Percentiles rank a stretch among this genome's conserved stretches.
phyloP scores from a whole-genome alignment of 2,113 vertebrate species.

The Cairina moschata region DNA sequence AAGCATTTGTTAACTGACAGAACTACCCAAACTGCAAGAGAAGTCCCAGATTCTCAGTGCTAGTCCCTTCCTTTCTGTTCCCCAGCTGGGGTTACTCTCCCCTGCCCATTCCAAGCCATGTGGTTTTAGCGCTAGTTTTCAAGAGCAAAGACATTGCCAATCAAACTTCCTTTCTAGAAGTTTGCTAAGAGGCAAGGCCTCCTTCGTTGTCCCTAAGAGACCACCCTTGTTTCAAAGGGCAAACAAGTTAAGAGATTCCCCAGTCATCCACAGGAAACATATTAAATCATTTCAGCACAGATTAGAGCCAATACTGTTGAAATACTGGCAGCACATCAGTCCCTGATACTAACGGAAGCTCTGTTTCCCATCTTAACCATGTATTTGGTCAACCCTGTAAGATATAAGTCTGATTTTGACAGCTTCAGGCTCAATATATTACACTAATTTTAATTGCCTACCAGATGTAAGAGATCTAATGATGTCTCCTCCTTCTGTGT shows the following conservation, averaged over 20 bases:
- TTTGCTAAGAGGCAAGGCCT: neutral
- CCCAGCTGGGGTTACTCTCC: rapidly evolving
- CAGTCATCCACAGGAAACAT: neutral
- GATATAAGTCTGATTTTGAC: neutral
- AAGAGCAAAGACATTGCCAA: neutral
- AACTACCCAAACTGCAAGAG: neutral
- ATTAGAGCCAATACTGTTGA: neutral
- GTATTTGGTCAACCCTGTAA: neutral
- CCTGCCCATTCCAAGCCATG: neutral
- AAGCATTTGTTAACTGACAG: neutral
- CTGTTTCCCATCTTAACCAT: neutral
- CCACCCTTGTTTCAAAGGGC: neutral
- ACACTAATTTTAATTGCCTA: neutral
- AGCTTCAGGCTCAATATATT: neutral
- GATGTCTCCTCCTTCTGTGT: neutral
- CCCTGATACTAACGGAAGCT: neutral
- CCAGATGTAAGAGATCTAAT: neutral
- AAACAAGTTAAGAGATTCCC: neutral
- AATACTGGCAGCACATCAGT: neutral
- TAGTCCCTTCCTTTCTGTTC: neutral
- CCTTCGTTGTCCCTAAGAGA: neutral
- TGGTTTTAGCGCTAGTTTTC: neutral
- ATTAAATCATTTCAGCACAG: neutral
- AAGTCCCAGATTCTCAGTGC: neutral
- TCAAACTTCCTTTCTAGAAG: neutral